phyloP scores from a whole-genome alignment of 2,113 vertebrate genomes.

The Apodemus speciosus region DNA sequence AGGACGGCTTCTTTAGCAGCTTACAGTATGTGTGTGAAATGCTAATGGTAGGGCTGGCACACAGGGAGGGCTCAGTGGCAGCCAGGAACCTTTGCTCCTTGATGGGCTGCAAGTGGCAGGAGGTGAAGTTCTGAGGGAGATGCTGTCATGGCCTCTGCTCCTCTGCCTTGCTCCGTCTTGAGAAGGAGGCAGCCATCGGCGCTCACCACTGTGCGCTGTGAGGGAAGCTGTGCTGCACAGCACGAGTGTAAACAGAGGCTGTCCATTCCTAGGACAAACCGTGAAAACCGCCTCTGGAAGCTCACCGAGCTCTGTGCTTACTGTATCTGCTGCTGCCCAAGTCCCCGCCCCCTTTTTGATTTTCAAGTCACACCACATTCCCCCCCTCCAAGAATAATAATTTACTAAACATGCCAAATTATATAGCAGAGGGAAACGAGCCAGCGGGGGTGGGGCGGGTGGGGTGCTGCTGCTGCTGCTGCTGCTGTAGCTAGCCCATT shows the following conservation, averaged over 20 bases:
- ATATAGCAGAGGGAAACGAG: background rate
- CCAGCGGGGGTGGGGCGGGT: background rate
- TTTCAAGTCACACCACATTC: background rate
- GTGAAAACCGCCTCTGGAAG: fast-evolving
- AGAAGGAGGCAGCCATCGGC: background rate
- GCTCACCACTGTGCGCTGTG: fast-evolving
- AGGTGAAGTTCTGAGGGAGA: fast-evolving
- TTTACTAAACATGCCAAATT: background rate
- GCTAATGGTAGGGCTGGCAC: background rate
- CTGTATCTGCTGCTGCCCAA: background rate
- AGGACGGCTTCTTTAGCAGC: background rate
- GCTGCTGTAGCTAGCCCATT: background rate
- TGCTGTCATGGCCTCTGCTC: fast-evolving
- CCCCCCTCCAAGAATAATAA: background rate
- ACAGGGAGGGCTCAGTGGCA: fast-evolving
- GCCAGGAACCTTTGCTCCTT: fast-evolving
- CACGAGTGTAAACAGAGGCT: background rate
- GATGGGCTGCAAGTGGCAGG: fast-evolving
- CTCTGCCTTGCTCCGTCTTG: background rate
- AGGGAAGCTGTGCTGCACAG: background rate
- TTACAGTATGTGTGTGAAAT: fast-evolving
- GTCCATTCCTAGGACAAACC: fast-evolving
- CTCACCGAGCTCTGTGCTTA: background rate
- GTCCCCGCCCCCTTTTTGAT: background rate
- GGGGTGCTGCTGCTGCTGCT: background rate